A percentile compares a stretch with the other conserved stretches of the same genome.
These are phyloP conservation scores for Aurelia aurita DNA, from an alignment of 30 jellyfish, hydroid and myxozoan genomes.

Conservation along the genomic window DNA sequence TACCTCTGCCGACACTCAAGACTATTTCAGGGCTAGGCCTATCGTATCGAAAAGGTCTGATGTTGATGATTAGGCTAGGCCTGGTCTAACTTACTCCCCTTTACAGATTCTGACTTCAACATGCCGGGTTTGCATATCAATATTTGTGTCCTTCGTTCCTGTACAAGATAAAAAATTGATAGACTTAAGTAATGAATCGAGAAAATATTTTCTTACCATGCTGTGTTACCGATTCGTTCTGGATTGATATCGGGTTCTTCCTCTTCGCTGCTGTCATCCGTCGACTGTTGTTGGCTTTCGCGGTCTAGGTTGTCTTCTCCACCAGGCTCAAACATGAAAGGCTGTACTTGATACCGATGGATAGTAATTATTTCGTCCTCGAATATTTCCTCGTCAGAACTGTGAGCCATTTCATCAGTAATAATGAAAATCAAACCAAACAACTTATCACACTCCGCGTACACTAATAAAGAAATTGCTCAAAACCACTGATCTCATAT, in stretches of 20 bases:
- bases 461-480: neutral
- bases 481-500: conserved; percentile 6
- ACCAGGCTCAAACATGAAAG: conserved; percentile 25
- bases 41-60: too few relatives aligned
- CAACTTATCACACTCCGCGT: neutral
- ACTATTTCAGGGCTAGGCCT: too few relatives aligned
- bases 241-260: conserved; percentile 10
- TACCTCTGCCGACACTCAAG: too few relatives aligned
- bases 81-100: too few relatives aligned
- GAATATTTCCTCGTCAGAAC: conserved; percentile 5
- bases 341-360: conserved; percentile 4
- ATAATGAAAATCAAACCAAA: neutral
- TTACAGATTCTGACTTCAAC: too few relatives aligned
- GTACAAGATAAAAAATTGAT: neutral
- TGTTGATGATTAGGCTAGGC: neutral
- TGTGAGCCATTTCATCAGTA: neutral
- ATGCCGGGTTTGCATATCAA: too few relatives aligned
- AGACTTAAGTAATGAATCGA: neutral
- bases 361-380: conserved; percentile 5
- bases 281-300: neutral
- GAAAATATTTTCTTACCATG: conserved; percentile 5
- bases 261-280: conserved; percentile 15
- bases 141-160: neutral
- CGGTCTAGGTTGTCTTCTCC: neutral
- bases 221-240: conserved; percentile 21